Evolutionary conservation across 2,113 vertebrate species (phyloP).

Genomic region (Phalacrocorax aristotelis): DNA sequence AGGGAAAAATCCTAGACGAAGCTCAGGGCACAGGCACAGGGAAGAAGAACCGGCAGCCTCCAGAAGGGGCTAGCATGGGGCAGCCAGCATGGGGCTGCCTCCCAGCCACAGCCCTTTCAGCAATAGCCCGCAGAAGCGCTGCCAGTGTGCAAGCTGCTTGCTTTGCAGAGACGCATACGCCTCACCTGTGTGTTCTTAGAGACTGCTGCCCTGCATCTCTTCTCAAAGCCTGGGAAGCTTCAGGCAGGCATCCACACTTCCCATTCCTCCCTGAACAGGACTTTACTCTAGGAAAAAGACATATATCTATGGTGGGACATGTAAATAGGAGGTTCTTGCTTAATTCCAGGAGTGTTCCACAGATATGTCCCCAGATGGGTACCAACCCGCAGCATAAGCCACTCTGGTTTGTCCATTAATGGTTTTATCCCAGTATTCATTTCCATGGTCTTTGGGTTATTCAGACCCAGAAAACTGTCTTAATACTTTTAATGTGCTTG

Average conservation of each 20-base stretch:
- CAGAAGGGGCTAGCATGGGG: background rate
- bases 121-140: rapidly evolving
- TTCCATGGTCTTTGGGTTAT: background rate
- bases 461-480: background rate
- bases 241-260: background rate
- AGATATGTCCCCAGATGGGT: background rate
- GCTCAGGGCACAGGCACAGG: background rate
- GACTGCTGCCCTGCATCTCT: background rate
- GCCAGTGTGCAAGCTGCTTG: rapidly evolving
- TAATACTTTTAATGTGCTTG: background rate
- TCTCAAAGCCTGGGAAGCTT: background rate
- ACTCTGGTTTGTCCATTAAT: background rate
- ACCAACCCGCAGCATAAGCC: background rate
- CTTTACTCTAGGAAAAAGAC: background rate
- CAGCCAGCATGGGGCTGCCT: background rate
- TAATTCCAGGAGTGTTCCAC: background rate
- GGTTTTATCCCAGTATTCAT: background rate
- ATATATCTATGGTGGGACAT: background rate
- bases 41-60: background rate
- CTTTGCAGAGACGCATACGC: rapidly evolving
- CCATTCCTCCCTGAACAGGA: background rate
- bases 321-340: background rate
- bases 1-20: background rate
- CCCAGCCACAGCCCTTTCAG: rapidly evolving
- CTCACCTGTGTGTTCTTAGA: background rate